A percentile compares a stretch with the other conserved stretches of the same genome.
These are phyloP conservation scores for Aphidius colemani DNA, from an alignment of 2,888 invertebrate genomes.

Conservation along the genomic window DNA sequence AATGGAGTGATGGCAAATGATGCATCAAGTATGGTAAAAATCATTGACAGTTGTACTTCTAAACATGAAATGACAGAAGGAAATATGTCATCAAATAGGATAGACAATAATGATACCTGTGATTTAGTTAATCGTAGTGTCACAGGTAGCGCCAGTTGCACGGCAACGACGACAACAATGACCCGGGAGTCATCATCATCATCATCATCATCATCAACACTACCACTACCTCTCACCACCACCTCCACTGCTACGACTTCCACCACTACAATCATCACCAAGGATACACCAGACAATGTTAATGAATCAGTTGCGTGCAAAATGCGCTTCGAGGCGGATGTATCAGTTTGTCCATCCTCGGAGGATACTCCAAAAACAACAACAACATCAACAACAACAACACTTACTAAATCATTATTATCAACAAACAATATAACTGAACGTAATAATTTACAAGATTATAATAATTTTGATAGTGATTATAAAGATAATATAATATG, in stretches of 20 bases:
- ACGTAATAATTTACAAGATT: background rate
- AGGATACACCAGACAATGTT: conserved; percentile 41
- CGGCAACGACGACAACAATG: conserved; percentile 5
- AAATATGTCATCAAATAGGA: background rate
- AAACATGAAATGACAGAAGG: background rate
- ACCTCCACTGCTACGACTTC: conserved; percentile 45
- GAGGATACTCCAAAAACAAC: conserved; percentile 46
- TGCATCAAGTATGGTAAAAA: background rate
- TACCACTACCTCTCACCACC: conserved; percentile 7
- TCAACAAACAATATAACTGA: too few relatives aligned
- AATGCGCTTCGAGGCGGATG: conserved; percentile 56
- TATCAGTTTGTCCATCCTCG: conserved; percentile 46
- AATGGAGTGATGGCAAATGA: conserved; percentile 10
- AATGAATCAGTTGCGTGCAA: conserved; percentile 50
- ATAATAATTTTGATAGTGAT: background rate
- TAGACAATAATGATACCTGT: too few relatives aligned
- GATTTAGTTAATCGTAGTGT: conserved; percentile 18
- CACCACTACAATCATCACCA: conserved; percentile 41
- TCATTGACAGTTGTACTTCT: background rate
- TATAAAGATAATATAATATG: background rate
- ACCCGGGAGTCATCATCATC: conserved; percentile 33
- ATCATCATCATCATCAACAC: conserved; percentile 38
- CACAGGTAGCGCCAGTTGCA: conserved; percentile 34
- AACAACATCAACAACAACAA: conserved; percentile 14
- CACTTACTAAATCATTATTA: conserved; percentile 44